phyloP scores from a whole-genome alignment of 2,797 vertebrate genomes.

The Rhynchotus rufescens region DNA sequence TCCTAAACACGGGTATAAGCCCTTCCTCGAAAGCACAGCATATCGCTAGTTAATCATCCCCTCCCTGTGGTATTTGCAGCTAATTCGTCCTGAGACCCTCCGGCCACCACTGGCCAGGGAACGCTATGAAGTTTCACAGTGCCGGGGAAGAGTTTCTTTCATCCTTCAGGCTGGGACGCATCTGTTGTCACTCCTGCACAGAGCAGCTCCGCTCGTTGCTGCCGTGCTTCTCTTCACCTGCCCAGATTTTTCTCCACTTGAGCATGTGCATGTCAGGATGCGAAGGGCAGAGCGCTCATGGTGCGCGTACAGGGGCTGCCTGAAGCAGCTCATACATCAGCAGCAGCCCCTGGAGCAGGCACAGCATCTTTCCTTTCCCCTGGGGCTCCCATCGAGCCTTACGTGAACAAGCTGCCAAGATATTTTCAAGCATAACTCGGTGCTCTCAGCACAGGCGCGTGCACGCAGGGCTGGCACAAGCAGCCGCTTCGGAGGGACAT shows the following conservation, averaged over 20 bases:
- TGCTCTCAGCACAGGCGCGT: neutral
- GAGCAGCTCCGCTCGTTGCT: neutral
- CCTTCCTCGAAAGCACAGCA: neutral
- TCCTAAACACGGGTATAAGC: rapidly evolving
- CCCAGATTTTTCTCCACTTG: neutral
- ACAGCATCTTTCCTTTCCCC: neutral
- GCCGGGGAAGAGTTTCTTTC: neutral
- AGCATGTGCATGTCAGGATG: neutral
- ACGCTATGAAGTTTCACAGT: neutral
- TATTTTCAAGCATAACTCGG: neutral
- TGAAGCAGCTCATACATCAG: neutral
- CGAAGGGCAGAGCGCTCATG: neutral
- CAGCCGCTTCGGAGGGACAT: neutral
- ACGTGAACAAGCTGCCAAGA: neutral
- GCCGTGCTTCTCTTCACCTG: neutral
- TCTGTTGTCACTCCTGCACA: neutral
- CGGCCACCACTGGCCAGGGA: neutral
- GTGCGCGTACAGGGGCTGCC: neutral
- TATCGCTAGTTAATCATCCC: rapidly evolving
- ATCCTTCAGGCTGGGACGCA: neutral
- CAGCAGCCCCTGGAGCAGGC: neutral
- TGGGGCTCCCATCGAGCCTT: neutral
- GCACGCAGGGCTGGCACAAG: neutral
- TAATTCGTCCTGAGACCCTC: neutral
- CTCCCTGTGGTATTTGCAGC: neutral